phyloP scores from a whole-genome alignment of 2,797 vertebrate species.

The Todus mexicanus region DNA sequence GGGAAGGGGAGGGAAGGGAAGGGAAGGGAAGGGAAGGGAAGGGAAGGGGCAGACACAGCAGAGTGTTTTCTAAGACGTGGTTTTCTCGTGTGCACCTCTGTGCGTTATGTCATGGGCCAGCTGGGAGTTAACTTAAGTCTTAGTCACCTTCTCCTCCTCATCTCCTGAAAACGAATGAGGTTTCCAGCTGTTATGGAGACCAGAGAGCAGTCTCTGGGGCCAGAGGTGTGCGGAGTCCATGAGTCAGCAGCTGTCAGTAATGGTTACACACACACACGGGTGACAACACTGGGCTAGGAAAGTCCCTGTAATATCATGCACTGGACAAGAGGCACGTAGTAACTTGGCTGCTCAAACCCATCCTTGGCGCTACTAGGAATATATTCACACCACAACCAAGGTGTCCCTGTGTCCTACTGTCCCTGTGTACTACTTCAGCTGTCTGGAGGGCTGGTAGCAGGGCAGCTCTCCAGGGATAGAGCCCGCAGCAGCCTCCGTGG shows the following conservation, averaged over 20 bases:
- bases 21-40: too few species aligned
- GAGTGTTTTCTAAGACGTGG: neutral
- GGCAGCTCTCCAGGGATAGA: neutral
- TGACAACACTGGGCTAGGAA: neutral
- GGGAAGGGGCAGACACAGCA: neutral
- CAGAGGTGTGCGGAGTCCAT: neutral
- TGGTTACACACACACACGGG: neutral
- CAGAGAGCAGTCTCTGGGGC: neutral
- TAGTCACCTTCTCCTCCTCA: neutral
- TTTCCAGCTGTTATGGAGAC: constrained; percentile 22
- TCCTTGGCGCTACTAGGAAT: neutral
- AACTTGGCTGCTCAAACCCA: neutral
- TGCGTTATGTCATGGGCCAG: neutral
- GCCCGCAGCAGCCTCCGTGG: neutral
- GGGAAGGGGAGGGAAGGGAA: too few species aligned
- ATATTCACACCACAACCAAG: neutral
- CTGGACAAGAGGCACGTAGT: neutral
- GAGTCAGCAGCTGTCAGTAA: constrained; percentile 34
- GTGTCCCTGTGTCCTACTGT: rapidly evolving
- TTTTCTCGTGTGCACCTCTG: neutral
- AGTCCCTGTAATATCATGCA: constrained; percentile 12
- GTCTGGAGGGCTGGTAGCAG: neutral
- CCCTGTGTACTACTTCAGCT: neutral
- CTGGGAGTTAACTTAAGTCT: neutral
- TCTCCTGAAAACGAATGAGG: neutral